These are phyloP conservation scores for Mionectes olivaceus DNA, from an alignment of 2,797 vertebrate species.

Conservation along the genomic window DNA sequence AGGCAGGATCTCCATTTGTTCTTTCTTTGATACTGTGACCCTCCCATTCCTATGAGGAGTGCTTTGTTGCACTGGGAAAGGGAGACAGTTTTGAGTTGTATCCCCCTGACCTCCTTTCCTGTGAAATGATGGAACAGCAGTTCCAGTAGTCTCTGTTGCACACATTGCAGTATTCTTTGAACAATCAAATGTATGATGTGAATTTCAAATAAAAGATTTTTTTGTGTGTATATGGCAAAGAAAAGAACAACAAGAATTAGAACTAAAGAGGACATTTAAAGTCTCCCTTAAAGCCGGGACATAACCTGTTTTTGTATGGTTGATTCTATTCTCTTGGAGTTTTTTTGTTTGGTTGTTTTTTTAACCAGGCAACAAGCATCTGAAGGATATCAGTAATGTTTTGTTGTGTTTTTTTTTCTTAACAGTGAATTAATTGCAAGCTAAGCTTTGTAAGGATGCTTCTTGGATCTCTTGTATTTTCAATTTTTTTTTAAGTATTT, in stretches of 20 bases:
- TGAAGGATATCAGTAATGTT: neutral
- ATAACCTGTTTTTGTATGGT: neutral
- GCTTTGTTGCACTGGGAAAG: neutral
- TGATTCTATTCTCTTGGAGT: neutral
- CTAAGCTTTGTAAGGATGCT: neutral
- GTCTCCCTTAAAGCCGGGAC: neutral
- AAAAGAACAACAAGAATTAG: neutral
- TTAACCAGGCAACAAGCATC: neutral
- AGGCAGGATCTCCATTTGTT: neutral
- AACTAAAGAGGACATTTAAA: neutral
- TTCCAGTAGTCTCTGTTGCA: neutral
- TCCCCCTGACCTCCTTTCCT: neutral
- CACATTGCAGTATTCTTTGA: neutral
- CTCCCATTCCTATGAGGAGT: fast-evolving
- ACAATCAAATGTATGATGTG: neutral
- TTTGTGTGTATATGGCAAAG: neutral
- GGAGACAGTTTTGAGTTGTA: neutral
- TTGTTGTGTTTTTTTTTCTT: neutral
- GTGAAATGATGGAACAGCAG: neutral
- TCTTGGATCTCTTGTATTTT: slow-evolving; percentile 1
- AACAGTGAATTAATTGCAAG: neutral
- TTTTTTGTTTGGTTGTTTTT: neutral
- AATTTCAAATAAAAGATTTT: neutral
- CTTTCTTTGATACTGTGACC: neutral
- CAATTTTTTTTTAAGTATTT: neutral